Evolutionary conservation across 2,888 invertebrate genomes (phyloP).

Genomic region (Unio pictorum): DNA sequence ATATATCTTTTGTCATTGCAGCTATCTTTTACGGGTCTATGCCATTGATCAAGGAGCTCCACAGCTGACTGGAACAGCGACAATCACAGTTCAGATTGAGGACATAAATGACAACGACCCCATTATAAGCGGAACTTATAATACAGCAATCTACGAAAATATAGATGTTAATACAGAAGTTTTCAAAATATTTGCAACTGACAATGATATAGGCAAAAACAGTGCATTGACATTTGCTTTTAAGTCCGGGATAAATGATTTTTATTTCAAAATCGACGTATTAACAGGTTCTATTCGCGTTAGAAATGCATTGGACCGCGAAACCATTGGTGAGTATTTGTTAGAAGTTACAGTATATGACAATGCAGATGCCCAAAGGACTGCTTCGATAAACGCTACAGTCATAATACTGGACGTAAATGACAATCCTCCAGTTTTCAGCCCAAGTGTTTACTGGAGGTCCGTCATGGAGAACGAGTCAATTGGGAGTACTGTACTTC

Average conservation of each 20-base stretch:
- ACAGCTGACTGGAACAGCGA: too few relatives aligned
- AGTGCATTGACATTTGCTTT: conserved; percentile 6
- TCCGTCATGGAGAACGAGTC: conserved; percentile 36
- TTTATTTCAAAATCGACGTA: conserved; percentile 29
- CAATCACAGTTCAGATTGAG: too few relatives aligned
- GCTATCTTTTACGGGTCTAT: too few relatives aligned
- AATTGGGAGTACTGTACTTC: conserved; percentile 30
- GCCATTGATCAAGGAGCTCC: too few relatives aligned
- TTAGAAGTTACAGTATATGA: conserved; percentile 12
- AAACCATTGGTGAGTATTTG: conserved; percentile 17
- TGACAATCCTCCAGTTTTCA: conserved; percentile 39
- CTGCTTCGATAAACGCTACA: conserved; percentile 9
- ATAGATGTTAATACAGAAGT: conserved; percentile 12
- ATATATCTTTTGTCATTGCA: too few relatives aligned
- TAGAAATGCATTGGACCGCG: conserved; percentile 38
- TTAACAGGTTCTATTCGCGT: conserved; percentile 29
- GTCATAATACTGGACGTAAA: conserved; percentile 22
- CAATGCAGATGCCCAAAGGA: conserved; percentile 5
- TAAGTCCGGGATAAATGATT: too few relatives aligned
- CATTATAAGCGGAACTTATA: conserved; percentile 7
- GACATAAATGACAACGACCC: conserved; percentile 4
- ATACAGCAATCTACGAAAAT: conserved; percentile 15
- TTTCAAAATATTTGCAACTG: conserved; percentile 11
- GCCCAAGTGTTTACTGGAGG: conserved; percentile 21
- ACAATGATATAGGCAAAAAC: conserved; percentile 18